Percentiles rank a stretch among this genome's conserved stretches.
Evolutionary conservation across 2,797 vertebrate genomes (phyloP).

Genomic region (Miichthys miiuy): DNA sequence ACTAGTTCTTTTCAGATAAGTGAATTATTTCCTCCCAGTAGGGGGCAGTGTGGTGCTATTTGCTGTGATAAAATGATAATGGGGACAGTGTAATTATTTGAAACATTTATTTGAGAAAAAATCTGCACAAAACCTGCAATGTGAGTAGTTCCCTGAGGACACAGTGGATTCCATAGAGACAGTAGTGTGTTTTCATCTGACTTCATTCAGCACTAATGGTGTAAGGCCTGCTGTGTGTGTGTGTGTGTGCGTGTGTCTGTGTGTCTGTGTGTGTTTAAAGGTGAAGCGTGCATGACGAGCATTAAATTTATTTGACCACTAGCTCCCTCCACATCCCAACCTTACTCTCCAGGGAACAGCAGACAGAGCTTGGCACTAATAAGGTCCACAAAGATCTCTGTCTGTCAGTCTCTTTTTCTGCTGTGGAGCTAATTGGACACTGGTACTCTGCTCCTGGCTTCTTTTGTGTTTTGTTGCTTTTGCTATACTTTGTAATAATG

Average conservation of each 20-base stretch:
- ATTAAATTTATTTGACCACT: conserved; percentile 15
- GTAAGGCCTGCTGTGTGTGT: neutral
- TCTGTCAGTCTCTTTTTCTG: neutral
- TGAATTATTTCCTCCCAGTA: neutral
- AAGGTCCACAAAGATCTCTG: conserved; percentile 29
- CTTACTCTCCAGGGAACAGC: conserved; percentile 9
- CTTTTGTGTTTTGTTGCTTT: conserved; percentile 17
- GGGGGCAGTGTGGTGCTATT: conserved; percentile 55
- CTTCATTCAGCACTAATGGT: conserved; percentile 15
- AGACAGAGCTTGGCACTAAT: conserved; percentile 37
- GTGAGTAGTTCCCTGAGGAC: neutral
- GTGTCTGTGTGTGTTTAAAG: conserved; percentile 5
- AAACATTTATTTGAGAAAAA: neutral
- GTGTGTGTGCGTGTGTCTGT: neutral
- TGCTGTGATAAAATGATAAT: neutral
- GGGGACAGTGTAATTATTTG: neutral
- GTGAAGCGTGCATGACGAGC: conserved; percentile 19
- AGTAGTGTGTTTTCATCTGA: neutral
- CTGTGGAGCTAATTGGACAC: conserved; percentile 56
- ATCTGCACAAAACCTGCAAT: neutral
- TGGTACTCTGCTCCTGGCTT: conserved; percentile 13
- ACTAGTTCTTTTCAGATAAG: neutral
- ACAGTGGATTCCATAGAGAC: neutral
- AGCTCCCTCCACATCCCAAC: conserved; percentile 17
- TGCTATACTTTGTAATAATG: neutral